Conservation (phyloP, 2,888 invertebrate species). For the Sarcophaga variegata region DNA sequence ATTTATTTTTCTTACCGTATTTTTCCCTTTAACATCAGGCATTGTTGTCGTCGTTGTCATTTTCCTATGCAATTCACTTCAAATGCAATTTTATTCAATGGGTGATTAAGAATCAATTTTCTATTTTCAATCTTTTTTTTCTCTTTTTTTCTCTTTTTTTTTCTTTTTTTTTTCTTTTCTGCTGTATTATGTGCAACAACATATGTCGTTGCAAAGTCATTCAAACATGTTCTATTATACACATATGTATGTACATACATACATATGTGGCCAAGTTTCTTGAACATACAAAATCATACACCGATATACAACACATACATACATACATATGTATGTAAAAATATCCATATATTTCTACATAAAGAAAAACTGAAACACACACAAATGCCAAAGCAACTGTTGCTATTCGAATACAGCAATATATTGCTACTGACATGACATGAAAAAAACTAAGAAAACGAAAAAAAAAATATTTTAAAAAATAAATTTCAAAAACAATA, state of each 20-base stretch:
- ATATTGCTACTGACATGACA: neutral
- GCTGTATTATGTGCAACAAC: neutral
- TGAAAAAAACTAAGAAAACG: neutral
- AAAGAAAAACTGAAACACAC: neutral
- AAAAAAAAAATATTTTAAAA: neutral
- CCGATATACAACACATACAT: neutral
- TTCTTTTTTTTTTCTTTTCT: neutral
- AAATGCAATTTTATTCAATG: conserved; percentile 70
- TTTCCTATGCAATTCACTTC: conserved; percentile 60
- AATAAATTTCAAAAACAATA: conserved; percentile 10
- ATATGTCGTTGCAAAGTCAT: conserved; percentile 21
- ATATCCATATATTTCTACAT: neutral
- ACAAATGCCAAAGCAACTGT: conserved; percentile 11
- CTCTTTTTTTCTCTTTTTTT: conserved; percentile 5
- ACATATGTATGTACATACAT: neutral
- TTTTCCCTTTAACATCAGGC: conserved; percentile 43
- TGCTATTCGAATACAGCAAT: conserved; percentile 14
- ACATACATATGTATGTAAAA: neutral
- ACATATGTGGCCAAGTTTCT: neutral
- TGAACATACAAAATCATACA: too few species aligned
- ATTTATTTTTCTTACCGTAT: conserved; percentile 17
- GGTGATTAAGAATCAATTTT: conserved; percentile 71
- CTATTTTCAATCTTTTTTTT: conserved; percentile 30
- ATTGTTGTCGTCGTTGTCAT: conserved; percentile 31
- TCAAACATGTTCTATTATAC: too few species aligned